Conservation (phyloP, 2,888 invertebrate species). For the Cepaea hortensis region DNA sequence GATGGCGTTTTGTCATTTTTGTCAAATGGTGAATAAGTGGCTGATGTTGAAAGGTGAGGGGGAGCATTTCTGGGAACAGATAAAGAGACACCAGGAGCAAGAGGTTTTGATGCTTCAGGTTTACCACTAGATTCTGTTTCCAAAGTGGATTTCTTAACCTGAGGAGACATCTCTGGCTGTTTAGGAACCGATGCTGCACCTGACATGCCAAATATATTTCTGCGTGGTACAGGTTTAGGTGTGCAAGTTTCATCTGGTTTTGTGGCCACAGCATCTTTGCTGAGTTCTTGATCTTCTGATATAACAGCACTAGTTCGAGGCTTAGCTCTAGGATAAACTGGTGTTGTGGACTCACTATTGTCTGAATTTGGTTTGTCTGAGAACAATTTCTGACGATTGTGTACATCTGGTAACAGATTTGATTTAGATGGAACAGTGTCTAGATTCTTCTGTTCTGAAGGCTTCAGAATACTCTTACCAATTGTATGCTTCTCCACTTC, state of each 20-base stretch:
- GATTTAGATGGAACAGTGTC: slow-evolving; percentile 9
- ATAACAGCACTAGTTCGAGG: slow-evolving; percentile 14
- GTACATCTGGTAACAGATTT: slow-evolving; percentile 3
- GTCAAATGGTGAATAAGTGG: neutral
- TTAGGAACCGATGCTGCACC: neutral
- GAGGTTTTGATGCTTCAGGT: slow-evolving; percentile 12
- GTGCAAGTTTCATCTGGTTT: neutral
- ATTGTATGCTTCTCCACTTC: neutral
- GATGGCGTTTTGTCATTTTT: neutral
- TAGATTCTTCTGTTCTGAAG: slow-evolving; percentile 14
- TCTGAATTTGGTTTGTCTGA: slow-evolving; percentile 5
- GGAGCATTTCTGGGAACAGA: slow-evolving; percentile 29
- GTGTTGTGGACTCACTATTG: neutral
- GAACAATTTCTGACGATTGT: slow-evolving; percentile 31
- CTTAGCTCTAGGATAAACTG: slow-evolving; percentile 7
- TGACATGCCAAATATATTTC: slow-evolving; percentile 22
- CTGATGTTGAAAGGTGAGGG: slow-evolving; percentile 12
- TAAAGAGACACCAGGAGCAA: slow-evolving; percentile 13
- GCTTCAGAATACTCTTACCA: neutral
- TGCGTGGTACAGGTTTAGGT: slow-evolving; percentile 47
- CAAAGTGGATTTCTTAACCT: neutral
- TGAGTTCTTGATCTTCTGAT: slow-evolving; percentile 8
- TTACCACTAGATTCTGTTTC: neutral
- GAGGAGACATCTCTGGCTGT: slow-evolving; percentile 13
- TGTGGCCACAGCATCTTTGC: neutral